Evolutionary conservation across 53 echinoderm and acorn worm genomes (phyloP), one percentile per base, ranked within the genome.

Genomic region (Paracentrotus lividus): DNA sequence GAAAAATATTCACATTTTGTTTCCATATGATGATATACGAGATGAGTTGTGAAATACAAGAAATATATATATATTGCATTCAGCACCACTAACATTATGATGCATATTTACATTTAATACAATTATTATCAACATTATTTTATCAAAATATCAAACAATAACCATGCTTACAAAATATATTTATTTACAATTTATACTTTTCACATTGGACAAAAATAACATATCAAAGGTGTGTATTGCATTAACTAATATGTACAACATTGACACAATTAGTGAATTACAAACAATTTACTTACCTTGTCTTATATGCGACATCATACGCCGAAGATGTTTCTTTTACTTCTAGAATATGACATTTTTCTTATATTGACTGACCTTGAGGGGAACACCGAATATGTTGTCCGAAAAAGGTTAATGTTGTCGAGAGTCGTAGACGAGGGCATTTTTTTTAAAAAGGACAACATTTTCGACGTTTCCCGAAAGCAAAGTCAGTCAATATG

Each of bases 101-200:
- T 24, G 44, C 24, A 78, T 45, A 78, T 78, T 78, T 78, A 78
- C 78, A 78, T 78, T 44, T 36, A 14, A 44, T 45, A 78, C 78
- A 78, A 45, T 44, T 47, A 45, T 44, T 47, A 78, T 78, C 78
- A 45, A 78, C 14, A 43, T 24, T 4, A 3, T 2, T 15, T 24
- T 45, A 78, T n/a, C 78, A 10, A 14, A 45, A 6, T 10, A 78
- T 47, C 9, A 45, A n/a, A 45, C 78, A 78, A 45, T 45, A 78
- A 24, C 43, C 45, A 78, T 78, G 45, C 78, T 47, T 78, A 78
- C 36, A 75, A 18, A 75, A 40, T 78, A 45, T 45, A 45, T n/a
- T 24, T 69, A 78, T 44, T 45, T 78, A 78, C 78, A 78, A 8
- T 24, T 15, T 40, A 36, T 42, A 75, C 18, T 75, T 77, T 45